Conservation (phyloP, 1,140 invertebrate genomes). For the Bombus fervidus region DNA sequence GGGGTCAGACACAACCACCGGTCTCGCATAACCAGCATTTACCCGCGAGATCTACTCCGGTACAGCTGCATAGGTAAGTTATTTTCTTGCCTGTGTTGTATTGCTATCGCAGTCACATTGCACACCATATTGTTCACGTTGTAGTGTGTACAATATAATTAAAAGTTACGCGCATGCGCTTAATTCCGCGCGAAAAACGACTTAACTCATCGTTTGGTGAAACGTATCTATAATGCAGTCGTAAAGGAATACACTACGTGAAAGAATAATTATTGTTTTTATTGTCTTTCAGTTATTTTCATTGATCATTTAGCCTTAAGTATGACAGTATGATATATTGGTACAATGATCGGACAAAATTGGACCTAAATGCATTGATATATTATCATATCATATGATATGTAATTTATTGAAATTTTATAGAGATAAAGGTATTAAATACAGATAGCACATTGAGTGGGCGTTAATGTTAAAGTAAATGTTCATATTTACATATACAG, state of each 20-base stretch:
- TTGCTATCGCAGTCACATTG: slow-evolving; percentile 16
- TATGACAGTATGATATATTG: neutral
- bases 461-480: neutral
- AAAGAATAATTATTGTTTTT: neutral
- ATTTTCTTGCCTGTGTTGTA: neutral
- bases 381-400: neutral
- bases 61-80: slow-evolving; percentile 78
- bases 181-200: neutral
- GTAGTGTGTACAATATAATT: slow-evolving; percentile 31
- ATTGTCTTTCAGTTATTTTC: neutral
- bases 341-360: neutral
- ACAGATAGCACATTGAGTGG: neutral
- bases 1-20: slow-evolving; percentile 79
- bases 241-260: neutral
- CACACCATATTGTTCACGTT: neutral
- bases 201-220: neutral
- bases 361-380: neutral
- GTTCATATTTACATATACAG: neutral
- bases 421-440: neutral
- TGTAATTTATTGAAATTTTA: neutral
- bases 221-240: neutral
- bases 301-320: neutral
- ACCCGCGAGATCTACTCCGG: slow-evolving; percentile 79
- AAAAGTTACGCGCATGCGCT: slow-evolving; percentile 7
- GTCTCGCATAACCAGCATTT: slow-evolving; percentile 80